Base-by-base conservation (phyloP, 2,888 invertebrate species). In the Agrilus cyanescens region DNA sequence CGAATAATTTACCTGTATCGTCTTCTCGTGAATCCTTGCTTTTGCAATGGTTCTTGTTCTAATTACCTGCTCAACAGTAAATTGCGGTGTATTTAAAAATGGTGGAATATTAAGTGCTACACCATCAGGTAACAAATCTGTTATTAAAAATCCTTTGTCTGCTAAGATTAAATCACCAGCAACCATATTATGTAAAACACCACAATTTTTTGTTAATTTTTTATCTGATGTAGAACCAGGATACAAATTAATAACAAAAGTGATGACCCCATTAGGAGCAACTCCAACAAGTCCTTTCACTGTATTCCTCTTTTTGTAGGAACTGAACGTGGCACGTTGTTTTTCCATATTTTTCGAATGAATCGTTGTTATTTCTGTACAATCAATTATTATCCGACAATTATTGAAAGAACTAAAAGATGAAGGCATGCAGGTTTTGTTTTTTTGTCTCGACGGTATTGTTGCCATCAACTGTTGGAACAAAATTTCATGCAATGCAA, bases 261-360 rank as follows among this genome's bases (percentile, higher is more conserved):
- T 37, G 4, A 42, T 20, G n/a, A 53, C 50, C 6, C 57, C 57
- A 51, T 56, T 54, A 20, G 57, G 56, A 15, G 57, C 55, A 39
- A 54, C 51, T 13, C 50, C 54, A 8, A 57, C 41, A 8, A 57
- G 38, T 18, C 41, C 50, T 45, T 57, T 58, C 15, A 30, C 5
- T 8, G 44, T 40, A 8, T 29, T 40, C 1, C 37, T 20, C 12
- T 44, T 36, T 37, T 44, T 44, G 14, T 44, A 44, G 16, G 7
- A 12, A 13, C 44, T 44, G 14, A 36, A 44, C 2, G 18, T 32
- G 4, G 15, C 12, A 15, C 32, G 18, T 37, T 40, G 40, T n/a
- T 20, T 36, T 12, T 18, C 3, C 36, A 41, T 41, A 2, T 5
- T 14, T 1, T 37, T 6, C 4, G 41, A 16, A 4, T 10, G 8